These are phyloP conservation scores for Drosophila pallidifrons DNA, from an alignment of 1,140 invertebrate species.

Conservation along the genomic window DNA sequence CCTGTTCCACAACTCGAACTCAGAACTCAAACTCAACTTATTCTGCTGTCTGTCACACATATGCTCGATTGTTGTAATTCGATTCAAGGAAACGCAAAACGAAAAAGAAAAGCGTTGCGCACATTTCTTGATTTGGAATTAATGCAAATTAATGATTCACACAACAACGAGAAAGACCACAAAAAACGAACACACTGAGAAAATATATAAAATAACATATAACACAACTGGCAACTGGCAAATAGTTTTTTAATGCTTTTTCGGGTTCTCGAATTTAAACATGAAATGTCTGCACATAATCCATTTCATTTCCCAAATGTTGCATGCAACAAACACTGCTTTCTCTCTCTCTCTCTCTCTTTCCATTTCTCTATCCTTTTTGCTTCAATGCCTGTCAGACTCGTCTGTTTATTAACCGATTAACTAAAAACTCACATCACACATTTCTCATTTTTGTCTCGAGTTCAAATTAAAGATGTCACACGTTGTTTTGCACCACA, in stretches of 20 bases:
- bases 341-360: not conserved
- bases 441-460: too few relatives aligned
- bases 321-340: conserved; percentile 11
- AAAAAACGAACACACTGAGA: not conserved
- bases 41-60: conserved; percentile 61
- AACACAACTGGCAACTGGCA: conserved; percentile 34
- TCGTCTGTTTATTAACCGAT: conserved; percentile 8
- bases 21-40: not conserved
- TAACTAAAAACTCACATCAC: conserved; percentile 5
- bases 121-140: conserved; percentile 82
- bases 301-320: conserved; percentile 22
- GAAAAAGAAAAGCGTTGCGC: conserved; percentile 48
- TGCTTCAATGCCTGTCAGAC: not conserved
- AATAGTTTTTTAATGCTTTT: conserved; percentile 75
- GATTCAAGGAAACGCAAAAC: conserved; percentile 55
- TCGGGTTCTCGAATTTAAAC: conserved; percentile 18
- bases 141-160: conserved; percentile 83
- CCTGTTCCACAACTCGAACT: not conserved
- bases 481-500: too few relatives aligned
- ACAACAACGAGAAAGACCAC: not conserved
- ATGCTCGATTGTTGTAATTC: conserved; percentile 80
- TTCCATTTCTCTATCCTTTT: not conserved
- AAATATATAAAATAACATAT: not conserved
- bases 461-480: too few relatives aligned
- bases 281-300: conserved; percentile 25